These are phyloP conservation scores for Myopa tessellatipennis DNA, from an alignment of 2,888 invertebrate species.

Conservation along the genomic window DNA sequence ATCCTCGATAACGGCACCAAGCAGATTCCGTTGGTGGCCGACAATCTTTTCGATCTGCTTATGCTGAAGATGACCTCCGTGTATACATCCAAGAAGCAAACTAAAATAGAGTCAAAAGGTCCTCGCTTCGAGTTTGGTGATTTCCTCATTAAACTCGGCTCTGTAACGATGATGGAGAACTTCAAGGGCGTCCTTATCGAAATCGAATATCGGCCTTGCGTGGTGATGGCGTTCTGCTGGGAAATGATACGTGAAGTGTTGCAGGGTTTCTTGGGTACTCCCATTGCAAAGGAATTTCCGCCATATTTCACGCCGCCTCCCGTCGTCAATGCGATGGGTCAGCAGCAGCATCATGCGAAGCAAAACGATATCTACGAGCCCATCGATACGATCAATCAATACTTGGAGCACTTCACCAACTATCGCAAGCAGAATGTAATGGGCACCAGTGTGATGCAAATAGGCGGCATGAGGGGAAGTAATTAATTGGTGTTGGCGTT, in stretches of 20 bases:
- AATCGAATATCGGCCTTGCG: slow-evolving; percentile 92
- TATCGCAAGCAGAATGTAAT: slow-evolving; percentile 80
- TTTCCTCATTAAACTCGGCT: slow-evolving; percentile 93
- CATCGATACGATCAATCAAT: slow-evolving; percentile 92
- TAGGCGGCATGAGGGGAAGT: slow-evolving; percentile 42
- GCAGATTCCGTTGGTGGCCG: slow-evolving; percentile 88
- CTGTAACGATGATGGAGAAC: slow-evolving; percentile 90
- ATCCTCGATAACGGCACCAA: slow-evolving; percentile 88
- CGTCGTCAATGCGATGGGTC: slow-evolving; percentile 62
- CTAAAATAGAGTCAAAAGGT: slow-evolving; percentile 89
- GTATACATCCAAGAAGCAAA: slow-evolving; percentile 90
- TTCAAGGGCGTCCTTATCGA: slow-evolving; percentile 95
- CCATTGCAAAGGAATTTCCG: slow-evolving; percentile 79
- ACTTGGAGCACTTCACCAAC: slow-evolving; percentile 91
- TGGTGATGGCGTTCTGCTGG: slow-evolving; percentile 90
- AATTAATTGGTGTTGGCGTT: neutral
- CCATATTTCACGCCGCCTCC: slow-evolving; percentile 70
- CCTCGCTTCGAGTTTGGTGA: slow-evolving; percentile 89
- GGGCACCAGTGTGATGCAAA: slow-evolving; percentile 34
- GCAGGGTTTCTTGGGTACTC: slow-evolving; percentile 87
- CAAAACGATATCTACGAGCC: slow-evolving; percentile 77
- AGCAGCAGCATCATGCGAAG: slow-evolving; percentile 60
- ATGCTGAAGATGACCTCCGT: slow-evolving; percentile 90
- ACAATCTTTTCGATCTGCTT: slow-evolving; percentile 88
- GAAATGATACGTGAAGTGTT: slow-evolving; percentile 91